Percentiles rank a stretch among this genome's conserved stretches.
Conservation (phyloP, 2,113 vertebrate species). For the Prunella fulvescens region DNA sequence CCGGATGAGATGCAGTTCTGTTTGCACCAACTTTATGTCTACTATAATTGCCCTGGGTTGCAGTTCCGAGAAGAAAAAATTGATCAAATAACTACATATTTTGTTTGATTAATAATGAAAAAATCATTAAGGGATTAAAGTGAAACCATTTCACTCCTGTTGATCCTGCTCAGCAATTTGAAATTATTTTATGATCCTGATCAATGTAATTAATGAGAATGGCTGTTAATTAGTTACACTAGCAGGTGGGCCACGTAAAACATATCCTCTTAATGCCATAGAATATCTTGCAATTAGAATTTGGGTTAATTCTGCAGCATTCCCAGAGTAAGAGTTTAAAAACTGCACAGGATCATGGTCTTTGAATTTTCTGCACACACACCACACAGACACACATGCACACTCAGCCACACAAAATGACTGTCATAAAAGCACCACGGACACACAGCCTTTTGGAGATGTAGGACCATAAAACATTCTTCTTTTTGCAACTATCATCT, state of each 20-base stretch:
- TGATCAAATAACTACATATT: slow-evolving; percentile 72
- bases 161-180: slow-evolving; percentile 73
- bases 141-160: slow-evolving; percentile 72
- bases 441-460: neutral
- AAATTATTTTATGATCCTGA: slow-evolving; percentile 81
- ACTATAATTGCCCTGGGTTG: slow-evolving; percentile 67
- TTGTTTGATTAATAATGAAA: slow-evolving; percentile 78
- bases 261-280: slow-evolving; percentile 53
- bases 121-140: slow-evolving; percentile 78
- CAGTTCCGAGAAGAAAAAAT: slow-evolving; percentile 59
- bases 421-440: neutral
- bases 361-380: neutral
- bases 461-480: neutral
- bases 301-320: slow-evolving; percentile 7
- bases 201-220: slow-evolving; percentile 82
- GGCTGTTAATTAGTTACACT: slow-evolving; percentile 79
- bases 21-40: slow-evolving; percentile 70
- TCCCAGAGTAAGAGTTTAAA: neutral
- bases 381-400: neutral
- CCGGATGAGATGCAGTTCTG: slow-evolving; percentile 62
- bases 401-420: neutral
- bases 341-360: neutral
- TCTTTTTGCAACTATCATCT: neutral
- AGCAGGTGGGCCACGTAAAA: slow-evolving; percentile 73
- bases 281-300: slow-evolving; percentile 27